Base-by-base conservation (phyloP, 2,113 vertebrate species). In the Beaufortia kweichowensis region DNA sequence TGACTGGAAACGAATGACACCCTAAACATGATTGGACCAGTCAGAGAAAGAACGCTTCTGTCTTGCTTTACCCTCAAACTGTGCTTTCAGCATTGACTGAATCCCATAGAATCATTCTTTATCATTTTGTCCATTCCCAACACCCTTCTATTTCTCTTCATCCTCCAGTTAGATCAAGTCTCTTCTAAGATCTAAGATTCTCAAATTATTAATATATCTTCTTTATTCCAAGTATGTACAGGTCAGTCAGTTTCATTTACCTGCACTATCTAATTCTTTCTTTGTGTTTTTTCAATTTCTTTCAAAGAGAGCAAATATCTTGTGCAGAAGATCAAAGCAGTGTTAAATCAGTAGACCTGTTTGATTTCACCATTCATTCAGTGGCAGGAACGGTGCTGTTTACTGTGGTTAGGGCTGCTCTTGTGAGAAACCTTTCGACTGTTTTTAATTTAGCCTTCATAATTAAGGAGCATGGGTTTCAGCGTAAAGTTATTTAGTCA, bases 1-100 rank as follows among this genome's bases (percentile, higher is more conserved):
- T 57, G 55, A 15, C 39, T 29, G 55, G 2, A 2, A 8, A 53
- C 9, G 48, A 21, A 21, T 53, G 48, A 19, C 48, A 67, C 41
- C 39, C 41, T 28, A 28, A 64, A 35, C 21, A 23, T 55, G 50
- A 59, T 26, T 59, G 55, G 21, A 71, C 69, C 68, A 59, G 46
- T 53, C 24, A 68, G 29, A 35, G 12, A 17, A 28, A 56, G 46
- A 68, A 50, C 4, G 29, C 48, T 19, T 14, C 19, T 56, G 48
- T 70, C 67, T 56, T 53, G 46, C 46, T n/a, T 71, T 39, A 24
- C 53, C 50, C 21, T 71, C 68, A 71, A 50, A 71, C 68, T 56
- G n/a, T 23, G 48, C 67, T 71, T 26, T 68, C 46, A 39, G 50
- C 67, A 69, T 70, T 23, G 48, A 70, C 67, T 9, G 67, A 70